Evolutionary conservation across 2,113 vertebrate genomes (phyloP).

Genomic region (Oryzias javanicus): DNA sequence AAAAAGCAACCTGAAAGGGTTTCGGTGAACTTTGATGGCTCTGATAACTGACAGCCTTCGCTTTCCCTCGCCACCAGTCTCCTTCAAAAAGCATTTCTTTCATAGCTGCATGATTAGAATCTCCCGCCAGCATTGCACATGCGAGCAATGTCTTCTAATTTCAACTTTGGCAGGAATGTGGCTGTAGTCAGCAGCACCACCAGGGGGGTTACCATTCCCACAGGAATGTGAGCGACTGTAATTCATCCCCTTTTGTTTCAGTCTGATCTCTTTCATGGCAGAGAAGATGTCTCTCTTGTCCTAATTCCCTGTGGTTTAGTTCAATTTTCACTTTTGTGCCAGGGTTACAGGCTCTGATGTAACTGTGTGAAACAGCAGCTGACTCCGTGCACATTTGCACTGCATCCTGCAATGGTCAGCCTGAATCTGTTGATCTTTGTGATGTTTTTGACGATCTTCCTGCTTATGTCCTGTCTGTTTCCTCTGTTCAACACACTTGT

Average conservation of each 20-base stretch:
- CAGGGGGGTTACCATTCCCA: constrained; percentile 27
- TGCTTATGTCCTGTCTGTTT: constrained; percentile 16
- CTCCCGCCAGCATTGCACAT: constrained; percentile 10
- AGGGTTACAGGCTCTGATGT: constrained; percentile 22
- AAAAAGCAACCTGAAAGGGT: too few relatives aligned
- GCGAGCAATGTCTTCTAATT: constrained; percentile 28
- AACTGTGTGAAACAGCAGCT: constrained; percentile 29
- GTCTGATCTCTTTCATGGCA: constrained; percentile 2
- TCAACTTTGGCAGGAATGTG: constrained; percentile 37
- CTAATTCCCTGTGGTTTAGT: constrained; percentile 1
- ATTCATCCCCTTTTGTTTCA: constrained; percentile 23
- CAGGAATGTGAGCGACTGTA: constrained; percentile 1
- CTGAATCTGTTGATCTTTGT: not conserved
- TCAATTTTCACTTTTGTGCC: not conserved
- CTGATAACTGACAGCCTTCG: too few relatives aligned
- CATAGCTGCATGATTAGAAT: constrained; percentile 2
- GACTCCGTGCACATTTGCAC: not conserved
- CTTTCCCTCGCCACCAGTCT: not conserved
- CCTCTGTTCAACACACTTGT: not conserved
- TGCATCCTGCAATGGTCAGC: constrained; percentile 10
- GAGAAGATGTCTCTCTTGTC: not conserved
- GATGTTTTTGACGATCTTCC: constrained; percentile 11
- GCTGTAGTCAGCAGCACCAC: constrained; percentile 43
- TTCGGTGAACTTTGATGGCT: too few relatives aligned
- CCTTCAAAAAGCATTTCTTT: not conserved